These are phyloP conservation scores for Parauchenoglanis ngamensis DNA, from an alignment of 2,797 vertebrate genomes.

Conservation along the genomic window DNA sequence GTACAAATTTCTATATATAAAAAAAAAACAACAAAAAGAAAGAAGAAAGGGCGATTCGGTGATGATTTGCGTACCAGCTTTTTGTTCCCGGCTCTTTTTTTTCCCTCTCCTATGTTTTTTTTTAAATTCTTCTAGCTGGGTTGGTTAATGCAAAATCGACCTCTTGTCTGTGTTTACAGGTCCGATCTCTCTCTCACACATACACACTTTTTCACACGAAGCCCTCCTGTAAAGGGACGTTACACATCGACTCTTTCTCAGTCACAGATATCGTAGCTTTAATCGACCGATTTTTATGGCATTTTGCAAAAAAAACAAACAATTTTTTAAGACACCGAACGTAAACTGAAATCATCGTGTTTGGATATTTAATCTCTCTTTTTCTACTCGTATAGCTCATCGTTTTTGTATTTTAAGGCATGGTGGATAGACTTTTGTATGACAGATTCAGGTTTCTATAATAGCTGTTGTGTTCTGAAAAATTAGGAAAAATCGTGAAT, in stretches of 20 bases:
- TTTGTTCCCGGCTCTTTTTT: slow-evolving; percentile 64
- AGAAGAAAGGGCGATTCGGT: slow-evolving; percentile 85
- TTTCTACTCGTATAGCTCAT: slow-evolving; percentile 99
- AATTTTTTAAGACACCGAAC: neutral
- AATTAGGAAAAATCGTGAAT: slow-evolving; percentile 86
- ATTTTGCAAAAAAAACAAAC: slow-evolving; percentile 50
- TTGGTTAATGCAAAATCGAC: slow-evolving; percentile 93
- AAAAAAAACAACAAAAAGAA: slow-evolving; percentile 67
- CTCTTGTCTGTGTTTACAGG: slow-evolving; percentile 98
- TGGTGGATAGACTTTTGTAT: slow-evolving; percentile 99
- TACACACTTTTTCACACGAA: slow-evolving; percentile 74
- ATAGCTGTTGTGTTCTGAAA: slow-evolving; percentile 98
- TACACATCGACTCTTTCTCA: slow-evolving; percentile 75
- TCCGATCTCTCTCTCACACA: slow-evolving; percentile 87
- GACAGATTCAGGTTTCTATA: slow-evolving; percentile 91
- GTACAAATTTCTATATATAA: slow-evolving; percentile 96
- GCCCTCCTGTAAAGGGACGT: slow-evolving; percentile 65
- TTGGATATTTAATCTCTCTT: slow-evolving; percentile 97
- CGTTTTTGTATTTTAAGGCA: slow-evolving; percentile 99
- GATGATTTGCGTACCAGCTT: slow-evolving; percentile 86
- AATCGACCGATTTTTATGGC: slow-evolving; percentile 83
- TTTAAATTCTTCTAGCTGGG: slow-evolving; percentile 83
- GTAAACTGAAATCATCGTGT: slow-evolving; percentile 85
- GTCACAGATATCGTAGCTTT: slow-evolving; percentile 99
- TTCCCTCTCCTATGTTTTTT: slow-evolving; percentile 85